phyloP scores from a whole-genome alignment of 2,113 vertebrate genomes.

The Thamnophis sirtalis region DNA sequence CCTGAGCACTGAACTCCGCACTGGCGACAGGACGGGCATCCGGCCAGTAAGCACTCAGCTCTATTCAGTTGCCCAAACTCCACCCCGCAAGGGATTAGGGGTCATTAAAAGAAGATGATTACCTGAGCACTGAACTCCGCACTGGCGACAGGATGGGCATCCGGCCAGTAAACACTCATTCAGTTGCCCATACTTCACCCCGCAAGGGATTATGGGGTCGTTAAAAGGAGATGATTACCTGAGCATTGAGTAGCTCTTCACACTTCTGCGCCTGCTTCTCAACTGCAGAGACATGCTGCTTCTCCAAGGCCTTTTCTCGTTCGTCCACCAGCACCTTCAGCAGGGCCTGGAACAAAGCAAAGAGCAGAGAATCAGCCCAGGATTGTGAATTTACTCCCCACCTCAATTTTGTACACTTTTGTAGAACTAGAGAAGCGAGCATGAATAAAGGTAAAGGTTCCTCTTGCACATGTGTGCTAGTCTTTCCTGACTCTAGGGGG shows the following conservation, averaged over 20 bases:
- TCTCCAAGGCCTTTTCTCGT: constrained; percentile 70
- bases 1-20: too few relatives aligned
- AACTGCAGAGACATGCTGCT: constrained; percentile 68
- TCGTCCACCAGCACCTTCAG: constrained; percentile 71
- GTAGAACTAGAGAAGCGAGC: constrained; percentile 20
- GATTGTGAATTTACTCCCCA: neutral
- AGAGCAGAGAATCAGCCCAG: constrained; percentile 4
- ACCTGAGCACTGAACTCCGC: constrained; percentile 57
- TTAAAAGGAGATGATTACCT: constrained; percentile 59
- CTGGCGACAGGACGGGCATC: too few relatives aligned
- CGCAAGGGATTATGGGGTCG: too few relatives aligned
- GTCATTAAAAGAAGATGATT: too few relatives aligned
- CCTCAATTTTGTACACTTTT: neutral
- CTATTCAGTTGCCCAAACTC: too few relatives aligned
- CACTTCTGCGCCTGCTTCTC: constrained; percentile 75
- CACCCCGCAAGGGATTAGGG: too few relatives aligned
- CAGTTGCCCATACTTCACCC: too few relatives aligned
- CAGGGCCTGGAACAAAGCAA: constrained; percentile 65
- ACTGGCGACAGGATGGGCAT: too few relatives aligned
- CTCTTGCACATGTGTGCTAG: too few relatives aligned
- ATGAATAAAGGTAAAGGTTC: neutral
- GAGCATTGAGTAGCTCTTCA: constrained; percentile 71
- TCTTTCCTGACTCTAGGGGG: too few relatives aligned
- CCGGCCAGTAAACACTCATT: too few relatives aligned
- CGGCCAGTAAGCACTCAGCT: too few relatives aligned